Conservation (phyloP, 2,888 invertebrate species). For the Poecilobothrus nobilitatus region DNA sequence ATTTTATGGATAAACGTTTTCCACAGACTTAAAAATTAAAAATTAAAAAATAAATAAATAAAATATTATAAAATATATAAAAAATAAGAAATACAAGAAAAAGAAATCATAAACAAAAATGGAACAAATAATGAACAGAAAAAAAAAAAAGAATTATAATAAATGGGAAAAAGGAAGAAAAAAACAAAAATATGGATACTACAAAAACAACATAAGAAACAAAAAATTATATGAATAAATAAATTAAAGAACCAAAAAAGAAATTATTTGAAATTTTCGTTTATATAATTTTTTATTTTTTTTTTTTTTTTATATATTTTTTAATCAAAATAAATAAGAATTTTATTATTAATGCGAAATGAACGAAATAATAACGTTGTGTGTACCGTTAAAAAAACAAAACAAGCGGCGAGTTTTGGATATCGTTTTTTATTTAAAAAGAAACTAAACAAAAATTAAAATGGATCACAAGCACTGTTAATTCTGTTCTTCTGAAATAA, state of each 20-base stretch:
- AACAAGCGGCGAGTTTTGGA: too few species aligned
- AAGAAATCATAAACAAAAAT: conserved; percentile 1
- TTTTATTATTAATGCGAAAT: conserved; percentile 1
- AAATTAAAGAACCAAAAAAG: background rate
- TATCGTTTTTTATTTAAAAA: too few species aligned
- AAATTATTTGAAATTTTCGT: background rate
- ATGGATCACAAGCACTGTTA: too few species aligned
- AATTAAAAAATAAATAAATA: background rate
- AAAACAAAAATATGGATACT: too few species aligned
- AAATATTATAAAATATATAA: background rate
- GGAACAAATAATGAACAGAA: too few species aligned
- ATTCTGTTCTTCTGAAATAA: too few species aligned
- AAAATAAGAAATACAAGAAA: background rate
- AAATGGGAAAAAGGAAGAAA: too few species aligned
- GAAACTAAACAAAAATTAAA: too few species aligned
- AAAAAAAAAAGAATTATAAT: too few species aligned
- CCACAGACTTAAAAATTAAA: background rate
- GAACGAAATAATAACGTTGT: background rate
- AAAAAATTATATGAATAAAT: background rate
- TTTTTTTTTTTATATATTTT: background rate
- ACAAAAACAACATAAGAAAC: too few species aligned
- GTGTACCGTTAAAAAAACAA: background rate
- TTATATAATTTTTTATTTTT: background rate
- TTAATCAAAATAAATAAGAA: conserved; percentile 1
- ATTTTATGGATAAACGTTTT: background rate